Evolutionary conservation across 2,888 invertebrate genomes (phyloP).

Genomic region (Amphimallon solstitiale): DNA sequence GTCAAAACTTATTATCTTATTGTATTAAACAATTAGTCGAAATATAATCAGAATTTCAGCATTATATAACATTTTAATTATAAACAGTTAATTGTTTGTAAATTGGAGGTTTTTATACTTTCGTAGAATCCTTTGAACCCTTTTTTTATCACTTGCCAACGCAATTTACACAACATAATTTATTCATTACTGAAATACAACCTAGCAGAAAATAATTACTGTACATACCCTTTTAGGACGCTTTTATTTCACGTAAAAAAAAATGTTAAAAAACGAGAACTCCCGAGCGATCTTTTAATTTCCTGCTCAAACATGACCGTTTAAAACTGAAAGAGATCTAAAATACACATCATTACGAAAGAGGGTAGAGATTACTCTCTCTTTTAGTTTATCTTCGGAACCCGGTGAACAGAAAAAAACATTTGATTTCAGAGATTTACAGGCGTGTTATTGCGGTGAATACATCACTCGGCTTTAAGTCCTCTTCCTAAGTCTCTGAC

Average conservation of each 20-base stretch:
- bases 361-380: slow-evolving; percentile 20
- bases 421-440: slow-evolving; percentile 32
- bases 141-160: slow-evolving; percentile 1
- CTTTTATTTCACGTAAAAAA: background rate
- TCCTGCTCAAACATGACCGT: slow-evolving; percentile 23
- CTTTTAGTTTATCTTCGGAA: slow-evolving; percentile 17
- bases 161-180: slow-evolving; percentile 22
- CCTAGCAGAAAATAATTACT: slow-evolving; percentile 20
- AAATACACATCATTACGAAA: slow-evolving; percentile 29
- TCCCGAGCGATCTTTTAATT: slow-evolving; percentile 26
- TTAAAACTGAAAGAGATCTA: slow-evolving; percentile 8
- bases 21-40: too few species aligned
- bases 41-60: too few species aligned
- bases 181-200: slow-evolving; percentile 19
- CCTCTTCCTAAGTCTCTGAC: slow-evolving; percentile 25
- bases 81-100: too few species aligned
- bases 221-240: background rate
- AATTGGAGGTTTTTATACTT: too few species aligned
- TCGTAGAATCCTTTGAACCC: background rate
- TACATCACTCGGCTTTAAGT: slow-evolving; percentile 31
- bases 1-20: too few species aligned
- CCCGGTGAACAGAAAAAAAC: slow-evolving; percentile 7
- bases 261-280: slow-evolving; percentile 12
- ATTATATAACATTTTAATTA: too few species aligned
- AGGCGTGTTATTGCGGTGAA: slow-evolving; percentile 30